Base-by-base conservation (phyloP, 2,888 invertebrate genomes). In the Sinodicranocentrus sp. region DNA sequence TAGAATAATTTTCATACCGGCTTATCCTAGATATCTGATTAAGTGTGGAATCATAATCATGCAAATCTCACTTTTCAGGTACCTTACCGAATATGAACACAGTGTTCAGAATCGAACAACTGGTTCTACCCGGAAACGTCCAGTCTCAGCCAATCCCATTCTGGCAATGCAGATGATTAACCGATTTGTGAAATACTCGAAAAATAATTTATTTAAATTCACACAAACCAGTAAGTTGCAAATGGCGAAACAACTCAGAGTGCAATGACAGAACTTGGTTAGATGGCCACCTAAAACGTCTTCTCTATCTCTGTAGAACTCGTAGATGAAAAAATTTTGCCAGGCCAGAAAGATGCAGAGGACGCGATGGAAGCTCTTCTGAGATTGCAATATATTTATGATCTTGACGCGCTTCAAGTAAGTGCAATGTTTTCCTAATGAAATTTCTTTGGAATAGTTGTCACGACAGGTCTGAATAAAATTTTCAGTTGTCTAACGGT, bases 321-420 rank as follows among this genome's bases (percentile, higher is more conserved):
- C n/a, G 59, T 79, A 28, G 70, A 63, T 10, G 19, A 39, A 0
- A 52, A 73, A 33, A 25, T 44, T 17, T 19, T 84, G 39, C 88
- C 88, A 6, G 28, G 48, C 0, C 63, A 43, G 6, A 71, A 77
- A 25, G 87, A 87, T 21, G 52, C 77, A 3, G 82, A 72, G 57
- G 87, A 87, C 72, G 85, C 85, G 23, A 84, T 87, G 57, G 85
- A 86, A 52, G 86, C 83, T 0, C 48, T 88, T 25, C 52, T 88
- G 8, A 52, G 88, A n/a, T 71, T 87, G 2, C 88, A 88, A 23
- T 87, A 84, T 33, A 79, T 87, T 59, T 88, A 88, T 54, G 78
- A 86, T 48, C 61, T 88, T 10, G 82, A 86, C 83, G 67, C 86
- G 5, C 48, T 76, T 13, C 80, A 82, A n/a, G 78, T 71, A 52